Base-by-base conservation (phyloP, 2,797 vertebrate genomes). In the Gymnoscopelus microlampas region DNA sequence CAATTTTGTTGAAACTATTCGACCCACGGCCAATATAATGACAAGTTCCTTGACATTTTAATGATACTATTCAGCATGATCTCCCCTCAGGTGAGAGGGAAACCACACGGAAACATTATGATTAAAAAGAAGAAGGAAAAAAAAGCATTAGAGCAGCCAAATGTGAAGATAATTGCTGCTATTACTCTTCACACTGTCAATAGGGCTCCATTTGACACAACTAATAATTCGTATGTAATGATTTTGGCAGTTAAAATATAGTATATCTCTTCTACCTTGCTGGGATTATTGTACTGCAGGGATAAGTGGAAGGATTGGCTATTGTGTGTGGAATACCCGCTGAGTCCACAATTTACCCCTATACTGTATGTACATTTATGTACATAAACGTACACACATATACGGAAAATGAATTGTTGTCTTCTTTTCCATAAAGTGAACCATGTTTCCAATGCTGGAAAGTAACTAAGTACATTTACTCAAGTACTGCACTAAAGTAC, bases 141-240 rank as follows among this genome's bases (percentile, higher is more conserved):
- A 58, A 70, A 86, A 78, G 32, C 61, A 68, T 79, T 76, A 66
- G 70, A 80, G 54, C 53, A 68, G 70, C 83, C 54, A 85, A 85
- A 80, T 67, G 71, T 83, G 51, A 58, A 56, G 67, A 79, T 90
- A 91, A 92, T 92, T 89, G 85, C 75, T 81, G 74, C 78, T 35
- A 71, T 80, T 82, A 80, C 64, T 68, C 66, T 67, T 53, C 60
- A 71, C 74, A 49, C 48, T 83, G 76, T 87, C 79, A 84, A 85
- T 78, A 74, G 85, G 58, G 73, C 68, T 35, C 51, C 59, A 39
- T 77, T 60, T 82, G 79, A 87, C 71, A 74, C 71, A 72, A 39
- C 54, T 71, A 80, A 80, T 79, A 77, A 86, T 85, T 87, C 80
- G 71, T 48, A 26, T 66, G 57, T 74, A 71, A 50, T 72, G 67